phyloP scores from a whole-genome alignment of 2,797 vertebrate genomes.

The Numenius phaeopus region DNA sequence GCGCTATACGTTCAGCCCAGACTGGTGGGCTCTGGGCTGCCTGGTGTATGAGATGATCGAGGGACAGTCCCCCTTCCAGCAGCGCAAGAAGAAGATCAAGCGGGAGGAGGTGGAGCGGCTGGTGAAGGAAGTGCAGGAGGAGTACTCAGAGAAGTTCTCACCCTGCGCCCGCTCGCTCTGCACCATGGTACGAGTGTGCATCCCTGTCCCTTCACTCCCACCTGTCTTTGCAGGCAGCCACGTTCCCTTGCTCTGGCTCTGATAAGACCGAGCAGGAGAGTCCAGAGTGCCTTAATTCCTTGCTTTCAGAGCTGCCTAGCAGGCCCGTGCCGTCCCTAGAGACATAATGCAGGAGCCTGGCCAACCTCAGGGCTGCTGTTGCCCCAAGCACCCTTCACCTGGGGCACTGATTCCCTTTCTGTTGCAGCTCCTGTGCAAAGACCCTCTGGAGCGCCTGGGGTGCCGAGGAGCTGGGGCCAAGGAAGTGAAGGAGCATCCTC shows the following conservation, averaged over 20 bases:
- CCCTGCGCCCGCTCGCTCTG: constrained; percentile 90
- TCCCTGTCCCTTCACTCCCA: not conserved
- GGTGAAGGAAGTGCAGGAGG: constrained; percentile 92
- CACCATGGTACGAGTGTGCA: constrained; percentile 83
- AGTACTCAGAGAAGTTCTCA: constrained; percentile 92
- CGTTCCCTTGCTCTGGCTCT: not conserved
- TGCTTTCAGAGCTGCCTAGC: not conserved
- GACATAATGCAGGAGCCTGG: not conserved
- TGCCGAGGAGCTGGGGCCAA: constrained; percentile 87
- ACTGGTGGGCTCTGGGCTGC: constrained; percentile 98
- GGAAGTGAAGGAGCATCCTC: constrained; percentile 91
- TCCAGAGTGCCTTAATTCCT: not conserved
- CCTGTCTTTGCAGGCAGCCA: not conserved
- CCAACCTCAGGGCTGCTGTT: not conserved
- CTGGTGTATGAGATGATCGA: constrained; percentile 98
- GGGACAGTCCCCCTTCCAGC: constrained; percentile 97
- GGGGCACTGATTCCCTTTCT: not conserved
- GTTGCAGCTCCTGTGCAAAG: constrained; percentile 90
- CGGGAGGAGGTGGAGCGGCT: constrained; percentile 95
- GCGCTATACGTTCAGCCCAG: constrained; percentile 94
- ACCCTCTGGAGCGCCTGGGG: constrained; percentile 89
- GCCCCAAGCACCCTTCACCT: not conserved
- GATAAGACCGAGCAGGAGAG: not conserved
- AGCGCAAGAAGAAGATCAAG: constrained; percentile 98
- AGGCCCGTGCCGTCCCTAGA: not conserved